A percentile compares a stretch with the other conserved stretches of the same genome.
phyloP scores from a whole-genome alignment of 2,797 vertebrate species.

The Rachycentron canadum region DNA sequence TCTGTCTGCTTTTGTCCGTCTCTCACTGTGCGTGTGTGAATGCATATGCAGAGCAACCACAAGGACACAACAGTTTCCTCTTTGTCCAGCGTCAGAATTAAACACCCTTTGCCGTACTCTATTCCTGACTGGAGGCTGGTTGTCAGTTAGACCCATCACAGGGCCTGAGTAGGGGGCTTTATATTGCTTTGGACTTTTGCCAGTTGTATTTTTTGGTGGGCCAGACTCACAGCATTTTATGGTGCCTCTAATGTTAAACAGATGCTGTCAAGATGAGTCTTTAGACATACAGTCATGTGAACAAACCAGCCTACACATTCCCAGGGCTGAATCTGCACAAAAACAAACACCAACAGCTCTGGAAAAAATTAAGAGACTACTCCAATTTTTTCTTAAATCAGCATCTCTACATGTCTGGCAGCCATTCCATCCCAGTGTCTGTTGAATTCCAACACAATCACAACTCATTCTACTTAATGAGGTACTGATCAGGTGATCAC shows the following conservation, averaged over 20 bases:
- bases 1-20: not conserved
- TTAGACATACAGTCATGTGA: constrained; percentile 30
- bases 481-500: too few species aligned
- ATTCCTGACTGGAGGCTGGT: constrained; percentile 12
- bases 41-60: not conserved
- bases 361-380: too few species aligned
- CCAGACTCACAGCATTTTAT: not conserved
- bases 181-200: constrained; percentile 31
- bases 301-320: constrained; percentile 1
- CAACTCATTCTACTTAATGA: too few species aligned
- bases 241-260: constrained; percentile 60
- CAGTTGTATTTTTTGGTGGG: constrained; percentile 21
- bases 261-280: constrained; percentile 40
- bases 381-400: too few species aligned
- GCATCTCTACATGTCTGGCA: too few species aligned
- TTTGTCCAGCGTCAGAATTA: constrained; percentile 41
- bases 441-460: too few species aligned
- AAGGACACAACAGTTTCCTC: constrained; percentile 40
- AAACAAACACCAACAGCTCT: not conserved
- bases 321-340: not conserved
- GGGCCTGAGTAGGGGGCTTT: constrained; percentile 34
- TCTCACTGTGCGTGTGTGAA: constrained; percentile 21
- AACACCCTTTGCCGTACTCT: constrained; percentile 6
- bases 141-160: constrained; percentile 6
- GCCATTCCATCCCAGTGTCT: too few species aligned